Conservation (phyloP, 2,113 vertebrate genomes). For the Ptilorrhoa leucosticta region DNA sequence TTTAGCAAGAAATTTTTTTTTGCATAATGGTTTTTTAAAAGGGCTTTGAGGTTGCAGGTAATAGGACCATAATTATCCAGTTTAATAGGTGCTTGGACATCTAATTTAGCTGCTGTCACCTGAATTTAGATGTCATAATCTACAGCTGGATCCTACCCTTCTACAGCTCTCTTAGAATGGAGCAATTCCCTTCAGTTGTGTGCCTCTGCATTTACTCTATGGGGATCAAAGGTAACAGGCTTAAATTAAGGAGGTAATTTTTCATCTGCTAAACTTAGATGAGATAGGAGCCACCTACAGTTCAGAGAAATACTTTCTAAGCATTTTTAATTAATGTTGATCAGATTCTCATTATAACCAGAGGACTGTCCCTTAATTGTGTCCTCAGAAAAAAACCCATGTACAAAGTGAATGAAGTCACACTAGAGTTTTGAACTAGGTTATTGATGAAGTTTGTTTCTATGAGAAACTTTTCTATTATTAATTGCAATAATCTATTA, state of each 20-base stretch:
- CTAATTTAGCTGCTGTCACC: background rate
- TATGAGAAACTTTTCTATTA: background rate
- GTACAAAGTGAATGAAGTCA: background rate
- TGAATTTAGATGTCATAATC: background rate
- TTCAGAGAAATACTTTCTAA: background rate
- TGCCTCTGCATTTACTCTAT: background rate
- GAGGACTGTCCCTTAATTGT: background rate
- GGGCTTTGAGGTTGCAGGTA: background rate
- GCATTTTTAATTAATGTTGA: slow-evolving; percentile 27
- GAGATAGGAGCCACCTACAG: background rate
- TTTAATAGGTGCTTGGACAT: background rate
- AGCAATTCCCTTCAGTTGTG: background rate
- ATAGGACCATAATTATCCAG: background rate
- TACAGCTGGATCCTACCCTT: background rate
- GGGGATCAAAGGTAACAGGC: background rate
- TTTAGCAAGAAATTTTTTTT: background rate
- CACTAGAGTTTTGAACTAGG: background rate
- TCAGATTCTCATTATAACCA: slow-evolving; percentile 10
- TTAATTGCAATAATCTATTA: background rate
- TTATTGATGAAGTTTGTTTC: background rate
- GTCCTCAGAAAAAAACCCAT: background rate
- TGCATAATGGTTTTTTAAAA: background rate
- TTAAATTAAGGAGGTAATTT: slow-evolving; percentile 39
- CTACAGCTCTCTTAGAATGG: background rate
- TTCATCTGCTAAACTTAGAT: background rate